Evolutionary conservation across 2,797 vertebrate genomes (phyloP).

Genomic region (Channallabes apus): DNA sequence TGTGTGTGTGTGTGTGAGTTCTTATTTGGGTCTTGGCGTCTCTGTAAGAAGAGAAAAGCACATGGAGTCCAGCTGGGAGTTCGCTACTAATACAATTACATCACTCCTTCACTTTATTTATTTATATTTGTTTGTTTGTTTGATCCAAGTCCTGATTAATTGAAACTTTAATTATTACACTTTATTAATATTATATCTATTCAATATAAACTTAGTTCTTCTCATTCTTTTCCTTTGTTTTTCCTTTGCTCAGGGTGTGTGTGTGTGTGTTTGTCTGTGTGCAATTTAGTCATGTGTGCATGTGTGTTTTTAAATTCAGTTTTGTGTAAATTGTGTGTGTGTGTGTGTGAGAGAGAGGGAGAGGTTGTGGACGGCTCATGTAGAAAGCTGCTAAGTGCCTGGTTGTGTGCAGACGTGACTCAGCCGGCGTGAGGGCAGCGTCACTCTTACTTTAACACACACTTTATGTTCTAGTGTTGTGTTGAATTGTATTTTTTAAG

Average conservation of each 20-base stretch:
- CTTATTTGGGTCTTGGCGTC: too few species aligned
- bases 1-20: not conserved
- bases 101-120: not conserved
- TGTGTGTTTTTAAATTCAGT: not conserved
- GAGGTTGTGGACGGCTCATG: not conserved
- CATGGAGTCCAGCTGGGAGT: not conserved
- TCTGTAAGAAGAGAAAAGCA: not conserved
- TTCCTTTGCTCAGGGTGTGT: not conserved
- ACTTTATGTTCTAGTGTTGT: not conserved
- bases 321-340: not conserved
- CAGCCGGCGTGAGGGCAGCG: not conserved
- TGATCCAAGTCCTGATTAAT: too few species aligned
- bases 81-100: not conserved
- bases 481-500: not conserved
- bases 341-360: not conserved
- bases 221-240: not conserved
- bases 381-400: not conserved
- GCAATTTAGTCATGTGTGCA: not conserved
- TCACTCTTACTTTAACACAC: not conserved
- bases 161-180: not conserved
- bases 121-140: not conserved
- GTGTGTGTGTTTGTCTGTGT: not conserved
- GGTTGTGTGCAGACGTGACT: slow-evolving; percentile 11
- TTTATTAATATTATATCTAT: not conserved
- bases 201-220: not conserved